These are phyloP conservation scores for Macaria liturata DNA, from an alignment of 2,888 invertebrate genomes.

Conservation along the genomic window DNA sequence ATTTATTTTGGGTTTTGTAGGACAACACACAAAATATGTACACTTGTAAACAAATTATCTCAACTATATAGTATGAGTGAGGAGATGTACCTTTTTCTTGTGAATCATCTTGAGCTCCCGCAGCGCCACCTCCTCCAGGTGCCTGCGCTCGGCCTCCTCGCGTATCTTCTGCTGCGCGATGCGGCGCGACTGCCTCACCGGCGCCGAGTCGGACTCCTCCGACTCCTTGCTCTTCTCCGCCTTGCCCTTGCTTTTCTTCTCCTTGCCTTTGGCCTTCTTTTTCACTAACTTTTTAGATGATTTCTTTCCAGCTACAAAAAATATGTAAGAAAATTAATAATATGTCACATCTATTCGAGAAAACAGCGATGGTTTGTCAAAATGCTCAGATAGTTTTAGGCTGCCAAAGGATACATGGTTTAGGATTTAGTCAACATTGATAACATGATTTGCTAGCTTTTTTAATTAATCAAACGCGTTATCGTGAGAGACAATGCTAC, in stretches of 20 bases:
- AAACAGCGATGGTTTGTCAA: too few species aligned
- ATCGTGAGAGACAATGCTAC: too few species aligned
- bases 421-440: too few species aligned
- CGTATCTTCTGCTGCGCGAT: slow-evolving; percentile 94
- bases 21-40: too few species aligned
- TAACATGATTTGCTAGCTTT: too few species aligned
- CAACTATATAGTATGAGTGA: background rate
- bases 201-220: slow-evolving; percentile 67
- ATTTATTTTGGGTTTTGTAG: too few species aligned
- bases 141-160: slow-evolving; percentile 91
- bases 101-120: slow-evolving; percentile 86
- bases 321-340: too few species aligned
- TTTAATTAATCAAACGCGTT: too few species aligned
- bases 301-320: slow-evolving; percentile 64
- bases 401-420: too few species aligned
- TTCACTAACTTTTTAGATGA: slow-evolving; percentile 61
- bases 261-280: slow-evolving; percentile 45
- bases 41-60: background rate
- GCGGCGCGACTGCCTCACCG: slow-evolving; percentile 90
- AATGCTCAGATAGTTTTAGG: too few species aligned
- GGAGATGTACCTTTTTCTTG: slow-evolving; percentile 71
- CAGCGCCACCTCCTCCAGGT: slow-evolving; percentile 89
- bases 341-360: too few species aligned
- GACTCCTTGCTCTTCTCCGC: slow-evolving; percentile 42
- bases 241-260: slow-evolving; percentile 39